Evolutionary conservation across 2,888 invertebrate species (phyloP).

Genomic region (Polydrusus tereticollis): DNA sequence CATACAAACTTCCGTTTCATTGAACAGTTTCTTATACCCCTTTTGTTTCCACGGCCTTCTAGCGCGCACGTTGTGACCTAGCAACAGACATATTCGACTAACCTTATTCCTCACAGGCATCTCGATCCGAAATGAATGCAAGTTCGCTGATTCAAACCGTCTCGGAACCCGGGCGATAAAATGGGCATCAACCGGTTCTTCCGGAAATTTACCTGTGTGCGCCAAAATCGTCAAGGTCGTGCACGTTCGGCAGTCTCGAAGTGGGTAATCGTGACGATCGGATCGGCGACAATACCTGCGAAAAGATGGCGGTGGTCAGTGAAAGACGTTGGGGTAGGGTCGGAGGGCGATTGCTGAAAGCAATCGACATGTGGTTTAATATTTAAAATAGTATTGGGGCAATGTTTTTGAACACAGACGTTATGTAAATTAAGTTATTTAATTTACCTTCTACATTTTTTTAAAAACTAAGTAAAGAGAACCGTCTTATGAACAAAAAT

Average conservation of each 20-base stretch:
- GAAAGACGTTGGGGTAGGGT: slow-evolving; percentile 27
- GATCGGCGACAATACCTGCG: slow-evolving; percentile 27
- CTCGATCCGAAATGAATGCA: slow-evolving; percentile 27
- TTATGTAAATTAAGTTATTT: too few relatives aligned
- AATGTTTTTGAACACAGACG: too few relatives aligned
- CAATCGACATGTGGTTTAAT: not conserved
- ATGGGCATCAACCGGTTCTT: slow-evolving; percentile 46
- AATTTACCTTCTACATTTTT: too few relatives aligned
- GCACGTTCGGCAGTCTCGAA: slow-evolving; percentile 30
- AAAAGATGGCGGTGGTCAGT: slow-evolving; percentile 29
- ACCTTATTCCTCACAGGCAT: slow-evolving; percentile 10
- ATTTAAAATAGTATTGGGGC: too few relatives aligned
- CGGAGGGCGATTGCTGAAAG: slow-evolving; percentile 6
- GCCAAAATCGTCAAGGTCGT: slow-evolving; percentile 47
- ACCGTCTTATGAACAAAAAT: too few relatives aligned
- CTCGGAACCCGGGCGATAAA: slow-evolving; percentile 35
- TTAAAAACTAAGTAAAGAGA: too few relatives aligned
- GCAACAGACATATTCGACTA: slow-evolving; percentile 20
- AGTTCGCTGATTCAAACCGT: slow-evolving; percentile 21
- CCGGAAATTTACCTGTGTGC: slow-evolving; percentile 50
- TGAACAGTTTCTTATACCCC: not conserved
- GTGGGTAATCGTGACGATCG: slow-evolving; percentile 32
- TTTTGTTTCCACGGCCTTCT: not conserved
- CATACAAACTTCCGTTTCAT: slow-evolving; percentile 39
- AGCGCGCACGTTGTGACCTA: slow-evolving; percentile 14